Evolutionary conservation across 2,797 vertebrate genomes (phyloP).

Genomic region (Melopsittacus undulatus): DNA sequence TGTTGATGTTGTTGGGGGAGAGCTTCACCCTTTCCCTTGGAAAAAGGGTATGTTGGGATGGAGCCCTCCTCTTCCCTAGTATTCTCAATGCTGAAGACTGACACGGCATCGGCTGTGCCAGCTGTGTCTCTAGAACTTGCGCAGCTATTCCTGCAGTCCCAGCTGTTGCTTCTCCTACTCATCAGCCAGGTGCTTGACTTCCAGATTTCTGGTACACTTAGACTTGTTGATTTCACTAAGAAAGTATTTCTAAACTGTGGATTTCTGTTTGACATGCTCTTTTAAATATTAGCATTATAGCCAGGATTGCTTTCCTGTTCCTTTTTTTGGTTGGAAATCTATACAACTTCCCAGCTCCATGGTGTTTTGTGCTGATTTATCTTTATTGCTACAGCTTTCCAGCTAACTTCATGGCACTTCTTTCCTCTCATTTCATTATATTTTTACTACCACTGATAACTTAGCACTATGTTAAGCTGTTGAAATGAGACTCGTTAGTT

Average conservation of each 20-base stretch:
- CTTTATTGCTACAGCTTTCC: not conserved
- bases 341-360: not conserved
- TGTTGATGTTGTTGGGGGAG: not conserved
- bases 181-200: not conserved
- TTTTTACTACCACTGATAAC: not conserved
- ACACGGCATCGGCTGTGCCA: not conserved
- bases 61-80: not conserved
- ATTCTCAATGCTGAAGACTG: not conserved
- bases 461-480: not conserved
- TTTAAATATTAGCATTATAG: constrained; percentile 11
- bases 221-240: not conserved
- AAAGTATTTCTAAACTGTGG: not conserved
- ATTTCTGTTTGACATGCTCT: constrained; percentile 17
- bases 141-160: not conserved
- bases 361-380: not conserved
- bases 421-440: not conserved
- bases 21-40: not conserved
- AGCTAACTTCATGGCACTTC: not conserved
- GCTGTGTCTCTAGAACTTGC: not conserved
- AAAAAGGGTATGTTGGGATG: not conserved
- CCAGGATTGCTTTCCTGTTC: constrained; percentile 1
- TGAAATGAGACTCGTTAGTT: not conserved
- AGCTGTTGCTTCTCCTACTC: not conserved
- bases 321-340: not conserved
- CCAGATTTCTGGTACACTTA: not conserved